These are phyloP conservation scores for Fopius arisanus DNA, from an alignment of 1,140 invertebrate genomes.

Conservation along the genomic window DNA sequence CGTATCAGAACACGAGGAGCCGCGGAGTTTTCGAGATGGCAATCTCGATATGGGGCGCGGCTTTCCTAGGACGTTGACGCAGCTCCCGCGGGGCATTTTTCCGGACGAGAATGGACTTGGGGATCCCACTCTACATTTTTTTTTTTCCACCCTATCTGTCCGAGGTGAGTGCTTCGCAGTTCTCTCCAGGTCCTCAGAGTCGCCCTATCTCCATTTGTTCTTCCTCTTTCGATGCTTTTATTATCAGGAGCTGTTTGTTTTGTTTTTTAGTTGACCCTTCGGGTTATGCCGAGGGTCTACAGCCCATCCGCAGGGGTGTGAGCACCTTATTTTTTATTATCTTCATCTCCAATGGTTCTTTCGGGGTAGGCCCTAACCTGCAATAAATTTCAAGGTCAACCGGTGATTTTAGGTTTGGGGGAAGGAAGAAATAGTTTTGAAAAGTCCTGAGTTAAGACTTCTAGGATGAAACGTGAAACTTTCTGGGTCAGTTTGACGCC, in stretches of 20 bases:
- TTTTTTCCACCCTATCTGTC: conserved; percentile 18
- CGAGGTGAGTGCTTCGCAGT: conserved; percentile 24
- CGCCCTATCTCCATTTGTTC: conserved; percentile 25
- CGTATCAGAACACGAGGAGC: background rate
- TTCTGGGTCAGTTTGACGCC: too few species aligned
- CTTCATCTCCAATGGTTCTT: too few species aligned
- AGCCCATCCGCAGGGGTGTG: too few species aligned
- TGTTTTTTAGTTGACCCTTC: background rate
- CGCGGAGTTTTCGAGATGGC: conserved; percentile 12
- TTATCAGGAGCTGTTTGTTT: background rate
- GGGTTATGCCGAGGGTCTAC: too few species aligned
- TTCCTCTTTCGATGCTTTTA: conserved; percentile 26
- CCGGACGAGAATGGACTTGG: conserved; percentile 37
- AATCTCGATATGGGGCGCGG: conserved; percentile 19
- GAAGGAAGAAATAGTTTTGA: too few species aligned
- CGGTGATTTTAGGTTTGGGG: too few species aligned
- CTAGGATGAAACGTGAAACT: too few species aligned
- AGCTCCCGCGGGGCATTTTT: conserved; percentile 60
- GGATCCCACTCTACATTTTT: conserved; percentile 6
- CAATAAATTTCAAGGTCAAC: too few species aligned
- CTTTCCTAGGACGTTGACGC: conserved; percentile 57
- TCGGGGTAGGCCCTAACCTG: too few species aligned
- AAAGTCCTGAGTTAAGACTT: too few species aligned
- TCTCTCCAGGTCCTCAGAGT: background rate
- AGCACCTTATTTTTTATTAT: too few species aligned